Evolutionary conservation across 2,113 vertebrate species (phyloP).

Genomic region (Alaudala cheleensis): DNA sequence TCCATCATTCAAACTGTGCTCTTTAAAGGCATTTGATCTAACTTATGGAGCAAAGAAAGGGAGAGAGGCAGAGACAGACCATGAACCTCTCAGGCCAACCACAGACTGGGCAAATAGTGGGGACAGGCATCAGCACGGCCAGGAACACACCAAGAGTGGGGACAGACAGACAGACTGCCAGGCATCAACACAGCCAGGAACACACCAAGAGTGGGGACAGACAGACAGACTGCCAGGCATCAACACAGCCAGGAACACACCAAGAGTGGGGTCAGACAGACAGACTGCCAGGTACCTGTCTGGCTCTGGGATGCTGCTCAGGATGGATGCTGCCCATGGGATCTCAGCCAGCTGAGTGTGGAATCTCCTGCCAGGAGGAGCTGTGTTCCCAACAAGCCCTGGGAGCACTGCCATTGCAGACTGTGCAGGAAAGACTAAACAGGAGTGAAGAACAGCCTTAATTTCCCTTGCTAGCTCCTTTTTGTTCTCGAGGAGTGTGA

Average conservation of each 20-base stretch:
- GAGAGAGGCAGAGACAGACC: slow-evolving; percentile 19
- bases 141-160: not conserved
- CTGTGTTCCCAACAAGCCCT: not conserved
- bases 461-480: not conserved
- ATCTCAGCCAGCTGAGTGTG: rapidly evolving
- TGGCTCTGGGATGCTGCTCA: not conserved
- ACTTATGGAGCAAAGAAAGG: not conserved
- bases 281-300: not conserved
- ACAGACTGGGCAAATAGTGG: not conserved
- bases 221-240: not conserved
- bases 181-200: not conserved
- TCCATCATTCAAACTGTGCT: slow-evolving; percentile 27
- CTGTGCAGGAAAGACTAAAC: not conserved
- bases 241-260: not conserved
- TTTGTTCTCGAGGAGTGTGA: rapidly evolving
- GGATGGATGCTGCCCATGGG: not conserved
- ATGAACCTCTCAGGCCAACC: not conserved
- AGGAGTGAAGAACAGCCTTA: rapidly evolving
- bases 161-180: not conserved
- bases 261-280: not conserved
- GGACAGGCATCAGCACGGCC: not conserved
- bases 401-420: not conserved
- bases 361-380: not conserved
- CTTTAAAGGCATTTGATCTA: slow-evolving; percentile 32
- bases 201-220: not conserved